Evolutionary conservation across 53 echinoderm and acorn worm genomes (phyloP).

Genomic region (Holothuria leucospilota): DNA sequence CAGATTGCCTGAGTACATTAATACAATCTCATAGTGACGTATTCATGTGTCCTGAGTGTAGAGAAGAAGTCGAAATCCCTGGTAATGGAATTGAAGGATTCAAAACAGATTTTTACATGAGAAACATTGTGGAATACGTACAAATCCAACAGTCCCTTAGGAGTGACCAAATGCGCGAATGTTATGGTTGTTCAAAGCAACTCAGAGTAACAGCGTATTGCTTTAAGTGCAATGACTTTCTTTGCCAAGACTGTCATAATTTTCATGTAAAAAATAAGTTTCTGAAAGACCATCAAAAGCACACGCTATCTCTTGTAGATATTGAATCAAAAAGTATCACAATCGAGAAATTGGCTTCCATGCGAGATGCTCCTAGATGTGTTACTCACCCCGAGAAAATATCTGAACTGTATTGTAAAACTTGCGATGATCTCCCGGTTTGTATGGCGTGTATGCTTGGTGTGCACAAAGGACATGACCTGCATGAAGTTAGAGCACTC

Average conservation of each 20-base stretch:
- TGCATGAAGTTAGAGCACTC: not conserved
- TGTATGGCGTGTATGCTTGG: not conserved
- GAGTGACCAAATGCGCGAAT: not conserved
- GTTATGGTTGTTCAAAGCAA: constrained; percentile 7
- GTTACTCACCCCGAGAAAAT: not conserved
- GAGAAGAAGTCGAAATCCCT: too few species aligned
- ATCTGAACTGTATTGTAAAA: not conserved
- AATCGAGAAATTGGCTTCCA: not conserved
- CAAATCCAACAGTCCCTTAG: not conserved
- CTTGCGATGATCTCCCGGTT: not conserved
- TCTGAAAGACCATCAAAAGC: not conserved
- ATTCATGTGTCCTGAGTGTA: not conserved
- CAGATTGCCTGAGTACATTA: not conserved
- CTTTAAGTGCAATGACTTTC: constrained; percentile 8
- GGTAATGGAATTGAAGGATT: not conserved
- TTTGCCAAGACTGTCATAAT: constrained; percentile 4
- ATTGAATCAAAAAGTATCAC: not conserved
- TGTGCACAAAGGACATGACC: constrained; percentile 16
- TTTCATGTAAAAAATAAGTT: constrained; percentile 23
- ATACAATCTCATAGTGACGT: not conserved
- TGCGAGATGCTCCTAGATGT: constrained; percentile 7
- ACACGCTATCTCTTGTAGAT: constrained; percentile 4
- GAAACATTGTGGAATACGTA: not conserved
- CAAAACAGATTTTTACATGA: not conserved
- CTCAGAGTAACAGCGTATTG: constrained; percentile 5